Conservation (phyloP, 92 coral and sea anemone species). For the Epizoanthus ramosus region DNA sequence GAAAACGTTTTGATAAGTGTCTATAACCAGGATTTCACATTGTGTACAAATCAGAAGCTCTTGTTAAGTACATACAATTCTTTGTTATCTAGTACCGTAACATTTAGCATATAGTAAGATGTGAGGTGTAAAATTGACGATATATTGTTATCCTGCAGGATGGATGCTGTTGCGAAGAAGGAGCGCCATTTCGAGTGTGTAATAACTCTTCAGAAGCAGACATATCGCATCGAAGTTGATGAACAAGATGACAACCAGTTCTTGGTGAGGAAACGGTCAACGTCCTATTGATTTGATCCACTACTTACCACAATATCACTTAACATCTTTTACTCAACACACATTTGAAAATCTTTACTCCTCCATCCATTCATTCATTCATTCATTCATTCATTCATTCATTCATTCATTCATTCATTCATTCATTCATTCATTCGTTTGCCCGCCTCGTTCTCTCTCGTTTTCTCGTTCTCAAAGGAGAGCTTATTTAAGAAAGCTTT, state of each 20-base stretch:
- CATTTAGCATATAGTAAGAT: background rate
- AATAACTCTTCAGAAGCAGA: conserved; percentile 63
- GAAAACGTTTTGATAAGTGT: too few species aligned
- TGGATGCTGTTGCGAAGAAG: conserved; percentile 68
- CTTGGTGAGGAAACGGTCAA: conserved; percentile 43
- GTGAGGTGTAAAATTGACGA: background rate
- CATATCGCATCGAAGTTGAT: conserved; percentile 62
- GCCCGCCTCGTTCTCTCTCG: background rate
- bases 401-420: too few species aligned
- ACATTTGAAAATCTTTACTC: too few species aligned
- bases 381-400: too few species aligned
- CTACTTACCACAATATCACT: background rate
- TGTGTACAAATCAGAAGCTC: too few species aligned
- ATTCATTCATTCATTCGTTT: too few species aligned
- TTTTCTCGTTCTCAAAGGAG: background rate
- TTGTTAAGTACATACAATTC: too few species aligned
- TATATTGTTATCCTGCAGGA: conserved; percentile 32
- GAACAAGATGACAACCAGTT: conserved; percentile 56
- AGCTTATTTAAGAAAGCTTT: background rate
- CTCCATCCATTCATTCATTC: too few species aligned
- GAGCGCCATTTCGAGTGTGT: conserved; percentile 70
- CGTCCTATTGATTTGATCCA: background rate
- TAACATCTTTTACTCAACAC: background rate
- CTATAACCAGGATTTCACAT: too few species aligned
- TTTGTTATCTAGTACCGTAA: too few species aligned